Base-by-base conservation (phyloP, 1,140 invertebrate genomes). In the Trichomalopsis sarcophagae region DNA sequence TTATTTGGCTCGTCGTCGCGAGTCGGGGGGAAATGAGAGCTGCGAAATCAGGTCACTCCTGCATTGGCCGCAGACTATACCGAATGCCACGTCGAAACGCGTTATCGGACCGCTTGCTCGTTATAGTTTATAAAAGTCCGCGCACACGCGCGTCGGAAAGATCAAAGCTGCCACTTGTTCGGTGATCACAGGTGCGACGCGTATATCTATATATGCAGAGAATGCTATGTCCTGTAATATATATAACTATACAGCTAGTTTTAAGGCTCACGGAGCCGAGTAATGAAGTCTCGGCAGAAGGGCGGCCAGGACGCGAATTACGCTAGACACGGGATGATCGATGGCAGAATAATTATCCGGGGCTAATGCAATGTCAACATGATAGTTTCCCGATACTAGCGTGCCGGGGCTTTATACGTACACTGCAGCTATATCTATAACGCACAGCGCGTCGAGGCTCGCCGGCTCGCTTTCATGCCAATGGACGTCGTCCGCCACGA, bases 281-380 rank as follows among this genome's bases (percentile, higher is more conserved):
- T 33, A 71, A 71, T 71, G 68, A 71, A 33, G 68, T 71, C 68
- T 71, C 68, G 68, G 27, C 14, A 44, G 40, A 44, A 44, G 40
- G 40, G 40, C 40, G 40, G 1, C 6, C 40, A 27, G 68, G 62
- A 23, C 30, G 62, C 33, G 36, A 44, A 71, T 33, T 27, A 71
- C 68, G 27, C 68, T 17, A 44, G 79, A 81, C 10, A 47, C n/a
- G 30, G 40, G 86, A 88, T 89, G 89, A 90, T 90, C 89, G 90
- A 90, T 90, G 87, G 79, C 82, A 68, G 83, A 88, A 87, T 90
- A 90, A 90, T 90, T 90, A 89, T 88, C 81, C 86, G 40, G 74
- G 75, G 85, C 79, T 89, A 89, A 90, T 88, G 88, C 87, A 89
- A 86, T 87, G 87, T 88, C 87, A 89, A 89, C 88, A 87, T 47